Percentiles rank a stretch among this genome's conserved stretches.
Evolutionary conservation across 2,888 invertebrate genomes (phyloP).

Genomic region (Geotrupes spiniger): DNA sequence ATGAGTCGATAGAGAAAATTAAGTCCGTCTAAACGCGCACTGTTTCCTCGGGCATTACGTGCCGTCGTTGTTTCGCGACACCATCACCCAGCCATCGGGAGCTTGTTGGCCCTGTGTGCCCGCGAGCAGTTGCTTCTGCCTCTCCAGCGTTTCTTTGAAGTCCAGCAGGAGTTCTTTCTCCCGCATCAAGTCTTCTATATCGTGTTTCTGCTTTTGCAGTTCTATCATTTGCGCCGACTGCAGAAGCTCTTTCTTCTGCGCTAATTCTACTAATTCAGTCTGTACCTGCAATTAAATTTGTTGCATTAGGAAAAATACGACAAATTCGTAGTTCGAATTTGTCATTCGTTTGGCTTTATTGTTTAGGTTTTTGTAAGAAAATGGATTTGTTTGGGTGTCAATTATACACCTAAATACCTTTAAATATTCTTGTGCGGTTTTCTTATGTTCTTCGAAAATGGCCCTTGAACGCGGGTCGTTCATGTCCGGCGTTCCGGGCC

Average conservation of each 20-base stretch:
- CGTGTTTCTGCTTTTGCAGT: constrained; percentile 35
- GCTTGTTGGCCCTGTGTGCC: constrained; percentile 24
- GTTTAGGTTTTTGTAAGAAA: not conserved
- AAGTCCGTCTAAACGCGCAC: no score
- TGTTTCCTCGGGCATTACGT: constrained; percentile 7
- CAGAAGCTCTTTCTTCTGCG: constrained; percentile 74
- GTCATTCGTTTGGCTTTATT: not conserved
- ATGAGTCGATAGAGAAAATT: no score
- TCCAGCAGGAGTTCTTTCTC: constrained; percentile 57
- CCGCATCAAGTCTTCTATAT: constrained; percentile 46
- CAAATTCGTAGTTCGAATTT: not conserved
- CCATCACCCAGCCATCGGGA: constrained; percentile 36
- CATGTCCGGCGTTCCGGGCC: constrained; percentile 81
- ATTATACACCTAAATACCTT: constrained; percentile 56
- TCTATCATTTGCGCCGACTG: constrained; percentile 63
- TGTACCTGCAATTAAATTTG: constrained; percentile 58
- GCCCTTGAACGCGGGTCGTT: constrained; percentile 73
- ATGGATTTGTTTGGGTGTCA: no score
- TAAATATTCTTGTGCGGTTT: constrained; percentile 84
- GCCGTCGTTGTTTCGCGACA: constrained; percentile 31
- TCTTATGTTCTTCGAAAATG: constrained; percentile 85
- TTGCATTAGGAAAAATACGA: not conserved
- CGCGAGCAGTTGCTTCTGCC: constrained; percentile 48
- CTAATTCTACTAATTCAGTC: constrained; percentile 78
- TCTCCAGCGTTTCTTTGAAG: constrained; percentile 15